Percentiles rank a stretch among this genome's conserved stretches.
Evolutionary conservation across 2,797 vertebrate species (phyloP).

Genomic region (Phylloscopus collybita): DNA sequence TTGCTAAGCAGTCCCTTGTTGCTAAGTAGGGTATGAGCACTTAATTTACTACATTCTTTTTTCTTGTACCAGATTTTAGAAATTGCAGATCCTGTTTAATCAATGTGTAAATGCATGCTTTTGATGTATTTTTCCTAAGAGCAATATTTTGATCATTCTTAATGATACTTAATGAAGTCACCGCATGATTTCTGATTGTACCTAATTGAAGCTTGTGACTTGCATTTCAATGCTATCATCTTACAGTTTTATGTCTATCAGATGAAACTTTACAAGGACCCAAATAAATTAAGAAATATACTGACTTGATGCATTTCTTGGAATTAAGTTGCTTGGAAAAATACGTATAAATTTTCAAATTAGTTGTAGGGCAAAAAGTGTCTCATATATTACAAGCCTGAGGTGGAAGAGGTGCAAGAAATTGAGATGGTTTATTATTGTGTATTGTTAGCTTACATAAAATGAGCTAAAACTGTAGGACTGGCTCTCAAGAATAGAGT

Average conservation of each 20-base stretch:
- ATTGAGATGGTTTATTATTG: neutral
- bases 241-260: constrained; percentile 77
- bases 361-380: constrained; percentile 37
- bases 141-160: constrained; percentile 88
- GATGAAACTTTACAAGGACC: constrained; percentile 71
- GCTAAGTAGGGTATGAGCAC: constrained; percentile 81
- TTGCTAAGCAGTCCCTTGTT: constrained; percentile 85
- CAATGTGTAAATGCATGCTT: constrained; percentile 85
- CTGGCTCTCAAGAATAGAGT: neutral
- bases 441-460: neutral
- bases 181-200: constrained; percentile 86
- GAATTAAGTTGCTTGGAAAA: constrained; percentile 50
- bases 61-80: constrained; percentile 80
- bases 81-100: constrained; percentile 85
- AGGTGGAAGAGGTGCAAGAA: neutral
- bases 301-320: constrained; percentile 58
- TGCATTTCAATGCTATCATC: constrained; percentile 83
- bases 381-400: neutral
- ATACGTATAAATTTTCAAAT: constrained; percentile 36
- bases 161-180: constrained; percentile 87
- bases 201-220: constrained; percentile 86
- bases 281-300: constrained; percentile 72
- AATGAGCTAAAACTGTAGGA: neutral
- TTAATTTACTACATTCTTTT: constrained; percentile 84
- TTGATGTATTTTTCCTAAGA: constrained; percentile 87